Evolutionary conservation across 64 coral and sea anemone species (phyloP).

Genomic region (Hydrozoanthus tunicans): DNA sequence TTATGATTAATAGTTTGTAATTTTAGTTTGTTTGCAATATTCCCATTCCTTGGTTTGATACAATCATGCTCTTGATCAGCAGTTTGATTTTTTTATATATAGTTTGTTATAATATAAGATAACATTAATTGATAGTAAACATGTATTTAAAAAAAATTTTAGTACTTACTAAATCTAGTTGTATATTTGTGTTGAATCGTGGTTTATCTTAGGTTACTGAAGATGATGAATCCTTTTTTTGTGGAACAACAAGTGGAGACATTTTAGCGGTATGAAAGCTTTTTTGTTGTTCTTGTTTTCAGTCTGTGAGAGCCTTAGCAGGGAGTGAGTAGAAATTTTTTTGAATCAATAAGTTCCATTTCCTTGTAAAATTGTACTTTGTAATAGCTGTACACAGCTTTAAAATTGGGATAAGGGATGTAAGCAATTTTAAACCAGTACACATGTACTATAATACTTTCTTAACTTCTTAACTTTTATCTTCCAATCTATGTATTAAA

Average conservation of each 20-base stretch:
- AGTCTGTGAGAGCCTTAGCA: not conserved
- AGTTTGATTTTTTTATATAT: not conserved
- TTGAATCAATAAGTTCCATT: too few relatives aligned
- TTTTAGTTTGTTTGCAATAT: not conserved
- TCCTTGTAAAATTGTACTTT: too few relatives aligned
- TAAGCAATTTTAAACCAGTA: not conserved
- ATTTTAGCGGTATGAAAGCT: conserved; percentile 73
- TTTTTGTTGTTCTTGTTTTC: too few relatives aligned
- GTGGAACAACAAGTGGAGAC: conserved; percentile 98
- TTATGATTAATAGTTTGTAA: not conserved
- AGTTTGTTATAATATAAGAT: not conserved
- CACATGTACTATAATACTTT: not conserved
- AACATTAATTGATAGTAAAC: not conserved
- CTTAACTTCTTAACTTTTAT: not conserved
- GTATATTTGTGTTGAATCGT: not conserved
- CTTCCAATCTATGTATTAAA: not conserved
- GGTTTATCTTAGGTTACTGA: conserved; percentile 67
- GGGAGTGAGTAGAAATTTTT: too few relatives aligned
- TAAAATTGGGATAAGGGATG: too few relatives aligned
- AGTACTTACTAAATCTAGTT: not conserved
- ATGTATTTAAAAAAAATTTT: not conserved
- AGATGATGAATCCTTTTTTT: conserved; percentile 86
- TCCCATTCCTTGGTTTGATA: too few relatives aligned
- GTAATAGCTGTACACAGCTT: too few relatives aligned
- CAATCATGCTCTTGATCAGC: too few relatives aligned